A percentile compares a stretch with the other conserved stretches of the same genome.
phyloP scores from a whole-genome alignment of 1,140 invertebrate genomes.

The Geopemphigus sp. region DNA sequence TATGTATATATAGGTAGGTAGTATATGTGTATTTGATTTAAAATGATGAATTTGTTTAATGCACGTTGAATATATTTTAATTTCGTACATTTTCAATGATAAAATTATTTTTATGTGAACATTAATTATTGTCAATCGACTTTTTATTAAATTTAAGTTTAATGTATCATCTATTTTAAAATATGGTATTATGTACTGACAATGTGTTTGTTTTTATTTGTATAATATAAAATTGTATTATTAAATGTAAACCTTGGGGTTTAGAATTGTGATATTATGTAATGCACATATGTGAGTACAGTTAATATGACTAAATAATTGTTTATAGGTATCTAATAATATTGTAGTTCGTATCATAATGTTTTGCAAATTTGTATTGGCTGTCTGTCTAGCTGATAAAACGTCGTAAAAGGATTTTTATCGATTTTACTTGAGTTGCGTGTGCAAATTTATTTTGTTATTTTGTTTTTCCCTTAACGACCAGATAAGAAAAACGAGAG shows the following conservation, averaged over 20 bases:
- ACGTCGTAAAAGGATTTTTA: not conserved
- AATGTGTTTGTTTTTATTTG: not conserved
- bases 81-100: constrained; percentile 1
- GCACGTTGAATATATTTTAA: not conserved
- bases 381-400: constrained; percentile 16
- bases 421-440: constrained; percentile 22
- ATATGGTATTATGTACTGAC: not conserved
- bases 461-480: constrained; percentile 16
- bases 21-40: not conserved
- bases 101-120: not conserved
- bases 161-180: not conserved
- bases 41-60: not conserved
- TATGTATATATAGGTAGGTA: not conserved
- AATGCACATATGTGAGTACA: not conserved
- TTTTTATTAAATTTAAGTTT: constrained; percentile 13
- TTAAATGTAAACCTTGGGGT: not conserved
- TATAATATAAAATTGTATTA: not conserved
- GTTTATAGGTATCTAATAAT: not conserved
- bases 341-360: not conserved
- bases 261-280: not conserved
- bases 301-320: not conserved
- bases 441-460: constrained; percentile 25
- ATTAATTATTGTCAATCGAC: not conserved
- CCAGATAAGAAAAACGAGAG: constrained; percentile 47
- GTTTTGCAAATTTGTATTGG: constrained; percentile 14